Evolutionary conservation across 2,797 vertebrate genomes (phyloP), one percentile per base, ranked within the genome.

Genomic region (Parauchenoglanis punctatus): DNA sequence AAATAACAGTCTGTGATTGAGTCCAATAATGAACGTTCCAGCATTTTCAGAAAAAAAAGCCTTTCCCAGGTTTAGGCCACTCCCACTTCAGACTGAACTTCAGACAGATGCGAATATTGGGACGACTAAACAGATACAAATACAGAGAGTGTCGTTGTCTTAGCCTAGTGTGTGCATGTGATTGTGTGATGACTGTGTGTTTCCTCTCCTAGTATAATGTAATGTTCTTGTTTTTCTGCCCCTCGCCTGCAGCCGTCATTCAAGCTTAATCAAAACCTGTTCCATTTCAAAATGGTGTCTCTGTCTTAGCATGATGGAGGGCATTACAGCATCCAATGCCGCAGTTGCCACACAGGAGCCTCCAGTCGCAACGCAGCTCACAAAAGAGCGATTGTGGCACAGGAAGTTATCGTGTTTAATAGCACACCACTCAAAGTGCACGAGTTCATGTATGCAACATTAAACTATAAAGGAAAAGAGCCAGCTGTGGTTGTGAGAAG

Each of bases 401-500:
- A 86, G 87, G 54, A 87, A 72, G 86, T 82, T 46, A 83, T n/a
- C 61, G 54, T 40, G 65, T 91, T 86, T 86, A 87, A 81, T 85
- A 86, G 75, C 28, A 25, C 52, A 18, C 81, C 87, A 80, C 88
- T 88, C 88, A 89, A 58, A 70, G 87, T 85, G 89, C 86, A 67
- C 86, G 89, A 84, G 89, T 91, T 89, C 84, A 85, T 80, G 88
- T 87, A 88, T 44, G 76, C 86, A 86, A 89, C 88, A 49, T 85
- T 68, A 89, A 89, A 89, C 87, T 56, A 86, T 77, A 87, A 83
- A 73, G 81, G 87, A 89, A 91, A 91, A 86, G 87, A 84, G 85
- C 75, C 81, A 87, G 88, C 91, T 91, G 91, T 90, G 65, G 89
- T 76, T 89, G 89, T 87, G 86, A 90, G 87, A 87, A 82, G 59